Conservation (phyloP, 2,888 invertebrate genomes). For the Ochropacha duplaris region DNA sequence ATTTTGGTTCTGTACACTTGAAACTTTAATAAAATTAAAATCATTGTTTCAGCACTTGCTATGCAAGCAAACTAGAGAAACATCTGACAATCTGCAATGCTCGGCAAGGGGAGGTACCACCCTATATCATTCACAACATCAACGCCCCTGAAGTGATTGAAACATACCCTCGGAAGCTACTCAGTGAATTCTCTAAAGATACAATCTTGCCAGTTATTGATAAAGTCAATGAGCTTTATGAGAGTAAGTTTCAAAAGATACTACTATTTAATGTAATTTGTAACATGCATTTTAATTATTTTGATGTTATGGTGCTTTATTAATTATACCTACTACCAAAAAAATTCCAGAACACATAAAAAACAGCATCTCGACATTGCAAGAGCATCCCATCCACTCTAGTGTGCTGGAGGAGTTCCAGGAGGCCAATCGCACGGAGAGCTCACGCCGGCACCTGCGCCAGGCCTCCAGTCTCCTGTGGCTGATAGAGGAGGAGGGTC, state of each 20-base stretch:
- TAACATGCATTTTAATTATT: too few relatives aligned
- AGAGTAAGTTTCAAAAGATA: slow-evolving; percentile 58
- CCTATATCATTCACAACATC: slow-evolving; percentile 82
- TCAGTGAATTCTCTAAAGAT: slow-evolving; percentile 53
- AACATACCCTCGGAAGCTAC: slow-evolving; percentile 38
- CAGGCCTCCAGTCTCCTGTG: slow-evolving; percentile 91
- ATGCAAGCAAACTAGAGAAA: slow-evolving; percentile 85
- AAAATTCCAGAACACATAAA: slow-evolving; percentile 53
- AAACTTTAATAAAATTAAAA: background rate
- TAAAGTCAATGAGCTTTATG: slow-evolving; percentile 67
- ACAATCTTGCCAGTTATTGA: slow-evolving; percentile 53
- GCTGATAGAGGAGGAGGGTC: slow-evolving; percentile 83
- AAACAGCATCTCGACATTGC: slow-evolving; percentile 41
- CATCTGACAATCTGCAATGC: slow-evolving; percentile 90
- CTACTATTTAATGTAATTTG: too few relatives aligned
- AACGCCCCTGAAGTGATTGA: slow-evolving; percentile 49
- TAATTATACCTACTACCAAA: too few relatives aligned
- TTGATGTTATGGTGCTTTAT: too few relatives aligned
- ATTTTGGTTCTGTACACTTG: background rate
- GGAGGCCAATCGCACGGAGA: slow-evolving; percentile 81
- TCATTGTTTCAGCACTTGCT: slow-evolving; percentile 84
- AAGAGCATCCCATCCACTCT: slow-evolving; percentile 53
- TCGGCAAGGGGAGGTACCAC: slow-evolving; percentile 70
- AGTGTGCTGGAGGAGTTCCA: slow-evolving; percentile 52
- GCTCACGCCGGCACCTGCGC: slow-evolving; percentile 87